These are phyloP conservation scores for Ammospiza caudacuta DNA, from an alignment of 2,113 vertebrate species.

Conservation along the genomic window DNA sequence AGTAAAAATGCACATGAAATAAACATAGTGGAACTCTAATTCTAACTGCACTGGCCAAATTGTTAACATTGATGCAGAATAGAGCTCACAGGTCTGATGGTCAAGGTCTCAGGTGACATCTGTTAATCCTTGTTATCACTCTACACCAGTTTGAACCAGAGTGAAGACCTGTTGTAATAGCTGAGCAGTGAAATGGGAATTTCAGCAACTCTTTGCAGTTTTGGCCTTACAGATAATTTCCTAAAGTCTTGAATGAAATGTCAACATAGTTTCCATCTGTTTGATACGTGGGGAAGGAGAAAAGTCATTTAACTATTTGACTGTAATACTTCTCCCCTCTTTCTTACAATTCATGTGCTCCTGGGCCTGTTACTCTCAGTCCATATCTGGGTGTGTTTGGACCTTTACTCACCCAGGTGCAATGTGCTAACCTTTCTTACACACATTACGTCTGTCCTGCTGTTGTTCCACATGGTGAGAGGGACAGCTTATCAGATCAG, in stretches of 20 bases:
- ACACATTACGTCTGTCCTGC: neutral
- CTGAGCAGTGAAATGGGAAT: neutral
- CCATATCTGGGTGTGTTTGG: neutral
- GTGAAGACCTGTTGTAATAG: neutral
- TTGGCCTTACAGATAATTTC: neutral
- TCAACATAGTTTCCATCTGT: neutral
- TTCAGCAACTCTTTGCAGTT: neutral
- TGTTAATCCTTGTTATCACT: neutral
- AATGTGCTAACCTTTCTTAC: neutral
- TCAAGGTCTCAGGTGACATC: neutral
- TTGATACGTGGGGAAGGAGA: neutral
- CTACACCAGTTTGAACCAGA: neutral
- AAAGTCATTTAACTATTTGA: neutral
- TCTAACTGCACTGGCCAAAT: neutral
- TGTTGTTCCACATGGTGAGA: neutral
- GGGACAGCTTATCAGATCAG: conserved; percentile 24
- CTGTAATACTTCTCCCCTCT: neutral
- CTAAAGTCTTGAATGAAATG: neutral
- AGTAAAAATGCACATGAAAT: neutral
- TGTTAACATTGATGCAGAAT: neutral
- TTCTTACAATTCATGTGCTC: neutral
- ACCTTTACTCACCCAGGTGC: neutral
- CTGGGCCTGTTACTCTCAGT: neutral
- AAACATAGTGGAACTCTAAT: neutral
- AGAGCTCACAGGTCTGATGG: neutral